Conservation (phyloP, 2,113 vertebrate species). For the Caloenas nicobarica region DNA sequence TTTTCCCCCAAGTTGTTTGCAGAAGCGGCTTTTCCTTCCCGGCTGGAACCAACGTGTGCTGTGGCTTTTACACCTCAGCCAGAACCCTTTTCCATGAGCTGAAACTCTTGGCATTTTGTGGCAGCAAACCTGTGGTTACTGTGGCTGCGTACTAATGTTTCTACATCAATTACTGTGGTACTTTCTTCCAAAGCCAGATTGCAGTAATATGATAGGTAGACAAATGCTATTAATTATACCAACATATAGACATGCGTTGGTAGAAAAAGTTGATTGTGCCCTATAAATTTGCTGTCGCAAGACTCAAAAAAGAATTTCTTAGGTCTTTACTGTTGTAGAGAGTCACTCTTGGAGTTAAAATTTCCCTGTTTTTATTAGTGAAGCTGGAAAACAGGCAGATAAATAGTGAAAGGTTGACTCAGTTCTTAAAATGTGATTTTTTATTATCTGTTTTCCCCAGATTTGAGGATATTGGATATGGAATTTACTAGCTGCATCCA, state of each 20-base stretch:
- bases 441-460: not conserved
- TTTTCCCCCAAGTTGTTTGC: not conserved
- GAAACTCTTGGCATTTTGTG: not conserved
- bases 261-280: not conserved
- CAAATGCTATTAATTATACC: not conserved
- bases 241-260: not conserved
- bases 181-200: not conserved
- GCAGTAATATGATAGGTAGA: not conserved
- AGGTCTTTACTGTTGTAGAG: not conserved
- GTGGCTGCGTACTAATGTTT: not conserved
- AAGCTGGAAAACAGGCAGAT: not conserved
- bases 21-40: not conserved
- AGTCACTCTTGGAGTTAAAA: not conserved
- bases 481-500: not conserved
- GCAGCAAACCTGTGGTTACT: not conserved
- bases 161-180: not conserved
- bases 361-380: not conserved
- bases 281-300: not conserved
- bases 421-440: not conserved
- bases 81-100: not conserved
- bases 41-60: fast-evolving
- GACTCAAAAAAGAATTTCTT: not conserved
- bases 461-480: not conserved
- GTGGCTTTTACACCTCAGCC: not conserved
- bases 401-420: not conserved